phyloP scores from a whole-genome alignment of 2,888 invertebrate genomes.

The Hermodice carunculata region DNA sequence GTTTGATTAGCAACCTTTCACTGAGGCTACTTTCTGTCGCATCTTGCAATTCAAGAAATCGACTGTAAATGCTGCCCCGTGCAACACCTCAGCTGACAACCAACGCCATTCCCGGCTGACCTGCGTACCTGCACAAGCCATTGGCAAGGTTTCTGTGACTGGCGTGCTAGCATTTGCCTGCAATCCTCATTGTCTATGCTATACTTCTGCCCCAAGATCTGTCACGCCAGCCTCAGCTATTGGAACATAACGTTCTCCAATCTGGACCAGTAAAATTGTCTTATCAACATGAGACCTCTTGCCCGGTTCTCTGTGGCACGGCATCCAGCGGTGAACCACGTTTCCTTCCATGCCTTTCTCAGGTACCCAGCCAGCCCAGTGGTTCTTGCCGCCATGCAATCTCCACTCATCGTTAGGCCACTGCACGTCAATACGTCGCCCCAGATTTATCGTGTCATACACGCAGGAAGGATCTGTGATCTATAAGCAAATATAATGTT shows the following conservation, averaged over 20 bases:
- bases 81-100: too few relatives aligned
- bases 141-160: too few relatives aligned
- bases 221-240: constrained; percentile 89
- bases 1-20: too few relatives aligned
- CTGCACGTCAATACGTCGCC: constrained; percentile 90
- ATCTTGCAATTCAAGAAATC: too few relatives aligned
- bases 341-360: constrained; percentile 91
- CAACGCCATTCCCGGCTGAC: too few relatives aligned
- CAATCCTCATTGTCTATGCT: constrained; percentile 30
- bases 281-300: constrained; percentile 93
- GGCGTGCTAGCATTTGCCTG: too few relatives aligned
- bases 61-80: too few relatives aligned
- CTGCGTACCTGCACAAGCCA: too few relatives aligned
- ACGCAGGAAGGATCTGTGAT: constrained; percentile 72
- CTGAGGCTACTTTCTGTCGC: too few relatives aligned
- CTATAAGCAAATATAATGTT: too few relatives aligned
- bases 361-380: constrained; percentile 93
- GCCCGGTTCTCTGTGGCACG: constrained; percentile 89
- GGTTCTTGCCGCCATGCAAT: constrained; percentile 86
- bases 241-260: constrained; percentile 93
- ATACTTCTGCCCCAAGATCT: constrained; percentile 65
- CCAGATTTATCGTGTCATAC: constrained; percentile 92
- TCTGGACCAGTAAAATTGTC: constrained; percentile 90
- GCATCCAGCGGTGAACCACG: constrained; percentile 94
- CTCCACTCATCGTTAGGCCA: constrained; percentile 95